phyloP scores from a whole-genome alignment of 2,888 invertebrate genomes.

The Lasioglossum marginatum region DNA sequence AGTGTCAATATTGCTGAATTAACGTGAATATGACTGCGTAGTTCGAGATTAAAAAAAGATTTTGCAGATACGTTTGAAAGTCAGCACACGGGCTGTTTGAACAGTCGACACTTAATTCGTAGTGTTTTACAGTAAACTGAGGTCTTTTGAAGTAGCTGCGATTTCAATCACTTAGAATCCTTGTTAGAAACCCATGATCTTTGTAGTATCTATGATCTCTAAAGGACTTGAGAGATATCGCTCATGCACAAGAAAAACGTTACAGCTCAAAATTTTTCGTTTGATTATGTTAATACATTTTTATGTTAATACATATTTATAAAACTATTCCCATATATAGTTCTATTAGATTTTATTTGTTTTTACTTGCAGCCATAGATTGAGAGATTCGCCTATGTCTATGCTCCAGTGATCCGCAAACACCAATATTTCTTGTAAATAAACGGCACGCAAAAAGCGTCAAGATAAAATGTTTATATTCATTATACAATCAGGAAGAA shows the following conservation, averaged over 20 bases:
- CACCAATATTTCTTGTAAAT: too few relatives aligned
- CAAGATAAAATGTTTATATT: background rate
- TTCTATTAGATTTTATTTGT: too few relatives aligned
- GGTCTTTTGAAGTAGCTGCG: background rate
- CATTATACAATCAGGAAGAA: background rate
- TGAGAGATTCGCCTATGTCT: too few relatives aligned
- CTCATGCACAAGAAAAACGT: too few relatives aligned
- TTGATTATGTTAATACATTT: too few relatives aligned
- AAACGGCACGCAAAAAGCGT: too few relatives aligned
- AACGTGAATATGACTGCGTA: background rate
- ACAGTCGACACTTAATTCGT: background rate
- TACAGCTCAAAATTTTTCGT: too few relatives aligned
- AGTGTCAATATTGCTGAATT: background rate
- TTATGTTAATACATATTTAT: too few relatives aligned
- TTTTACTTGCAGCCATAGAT: too few relatives aligned
- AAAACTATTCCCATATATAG: too few relatives aligned
- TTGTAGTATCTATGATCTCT: too few relatives aligned
- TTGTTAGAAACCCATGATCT: background rate
- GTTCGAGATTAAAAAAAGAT: background rate
- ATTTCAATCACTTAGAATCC: background rate
- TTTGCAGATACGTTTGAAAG: background rate
- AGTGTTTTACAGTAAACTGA: background rate
- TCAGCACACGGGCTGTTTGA: background rate
- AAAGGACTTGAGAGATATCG: background rate
- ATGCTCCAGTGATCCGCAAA: too few relatives aligned